Conservation (phyloP, 1,140 invertebrate genomes). For the Octopus bimaculoides region DNA sequence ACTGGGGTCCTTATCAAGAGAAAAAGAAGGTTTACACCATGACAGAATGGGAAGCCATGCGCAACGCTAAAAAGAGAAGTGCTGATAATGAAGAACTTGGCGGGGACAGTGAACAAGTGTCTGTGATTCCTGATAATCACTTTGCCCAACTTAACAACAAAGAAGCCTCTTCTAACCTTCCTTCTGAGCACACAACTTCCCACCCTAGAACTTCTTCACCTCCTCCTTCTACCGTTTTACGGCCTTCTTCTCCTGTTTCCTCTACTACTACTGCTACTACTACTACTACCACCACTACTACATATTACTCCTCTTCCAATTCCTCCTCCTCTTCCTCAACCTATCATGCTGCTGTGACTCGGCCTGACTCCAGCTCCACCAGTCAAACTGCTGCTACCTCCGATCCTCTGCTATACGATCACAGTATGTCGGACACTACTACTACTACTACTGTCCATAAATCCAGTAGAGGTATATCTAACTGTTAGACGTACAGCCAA, state of each 20-base stretch:
- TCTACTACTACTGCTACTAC: neutral
- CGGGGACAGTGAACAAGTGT: neutral
- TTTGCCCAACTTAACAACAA: constrained; percentile 13
- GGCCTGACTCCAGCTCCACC: constrained; percentile 10
- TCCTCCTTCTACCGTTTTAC: neutral
- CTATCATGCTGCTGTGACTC: neutral
- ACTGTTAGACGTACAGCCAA: constrained; percentile 6
- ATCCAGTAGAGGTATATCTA: constrained; percentile 14
- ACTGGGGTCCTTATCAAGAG: constrained; percentile 44
- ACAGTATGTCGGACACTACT: constrained; percentile 14
- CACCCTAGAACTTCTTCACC: neutral
- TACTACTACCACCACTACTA: constrained; percentile 5
- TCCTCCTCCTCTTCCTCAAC: constrained; percentile 9
- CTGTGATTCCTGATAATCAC: constrained; percentile 12
- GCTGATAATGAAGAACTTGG: neutral
- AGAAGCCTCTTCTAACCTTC: constrained; percentile 13
- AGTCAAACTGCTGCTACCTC: constrained; percentile 12
- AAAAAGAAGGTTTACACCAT: constrained; percentile 52
- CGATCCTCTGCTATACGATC: neutral
- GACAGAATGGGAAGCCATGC: constrained; percentile 52
- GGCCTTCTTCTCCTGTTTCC: constrained; percentile 9
- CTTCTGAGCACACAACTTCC: constrained; percentile 1
- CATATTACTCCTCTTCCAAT: neutral
- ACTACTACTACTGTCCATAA: neutral
- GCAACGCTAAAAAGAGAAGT: constrained; percentile 26